A percentile compares a stretch with the other conserved stretches of the same genome.
phyloP scores from a whole-genome alignment of 2,888 invertebrate species.

The Drosophila tanythrix region DNA sequence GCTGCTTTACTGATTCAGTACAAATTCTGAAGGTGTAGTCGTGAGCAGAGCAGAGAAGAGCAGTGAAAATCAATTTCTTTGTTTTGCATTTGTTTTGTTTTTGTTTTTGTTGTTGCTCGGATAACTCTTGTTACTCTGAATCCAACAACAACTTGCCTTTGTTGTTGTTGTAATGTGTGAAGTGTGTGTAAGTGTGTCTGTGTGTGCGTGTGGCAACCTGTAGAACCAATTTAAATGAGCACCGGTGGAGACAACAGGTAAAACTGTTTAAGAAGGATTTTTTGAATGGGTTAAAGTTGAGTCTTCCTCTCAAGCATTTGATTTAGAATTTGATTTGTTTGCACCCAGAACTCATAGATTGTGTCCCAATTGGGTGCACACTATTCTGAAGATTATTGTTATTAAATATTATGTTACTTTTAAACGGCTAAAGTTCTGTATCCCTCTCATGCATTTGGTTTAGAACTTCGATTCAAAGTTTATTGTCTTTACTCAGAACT shows the following conservation, averaged over 20 bases:
- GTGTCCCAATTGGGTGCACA: not conserved
- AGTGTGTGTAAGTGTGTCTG: slow-evolving; percentile 5
- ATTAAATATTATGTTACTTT: slow-evolving; percentile 20
- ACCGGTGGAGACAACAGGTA: slow-evolving; percentile 35
- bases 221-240: slow-evolving; percentile 73
- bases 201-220: slow-evolving; percentile 49
- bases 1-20: slow-evolving; percentile 70
- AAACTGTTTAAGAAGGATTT: slow-evolving; percentile 29
- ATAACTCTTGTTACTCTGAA: slow-evolving; percentile 53
- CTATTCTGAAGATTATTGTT: slow-evolving; percentile 9
- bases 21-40: slow-evolving; percentile 59
- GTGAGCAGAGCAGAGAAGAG: slow-evolving; percentile 37
- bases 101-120: slow-evolving; percentile 34
- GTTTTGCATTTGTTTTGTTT: slow-evolving; percentile 59
- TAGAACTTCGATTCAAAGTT: not conserved
- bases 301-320: not conserved
- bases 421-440: not conserved
- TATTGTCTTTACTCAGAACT: not conserved
- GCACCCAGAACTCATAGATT: not conserved
- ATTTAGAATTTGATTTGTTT: not conserved
- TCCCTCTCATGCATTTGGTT: not conserved
- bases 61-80: slow-evolving; percentile 78
- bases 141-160: slow-evolving; percentile 17
- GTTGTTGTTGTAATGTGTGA: slow-evolving; percentile 28
- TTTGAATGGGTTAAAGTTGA: not conserved